phyloP scores from a whole-genome alignment of 1,140 invertebrate species.

The Drosophila dunni region DNA sequence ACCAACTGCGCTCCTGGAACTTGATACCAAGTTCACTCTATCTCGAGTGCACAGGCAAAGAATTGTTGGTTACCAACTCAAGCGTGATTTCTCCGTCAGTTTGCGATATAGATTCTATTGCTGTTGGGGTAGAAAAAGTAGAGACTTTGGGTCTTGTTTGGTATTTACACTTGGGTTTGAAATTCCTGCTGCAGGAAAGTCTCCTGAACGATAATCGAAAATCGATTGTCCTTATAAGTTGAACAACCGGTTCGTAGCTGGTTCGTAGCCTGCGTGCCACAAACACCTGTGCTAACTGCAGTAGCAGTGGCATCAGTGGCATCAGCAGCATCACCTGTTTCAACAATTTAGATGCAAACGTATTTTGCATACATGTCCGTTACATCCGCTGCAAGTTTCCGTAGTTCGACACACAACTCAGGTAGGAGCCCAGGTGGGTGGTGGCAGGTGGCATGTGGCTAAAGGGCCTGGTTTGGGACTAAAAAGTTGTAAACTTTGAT shows the following conservation, averaged over 20 bases:
- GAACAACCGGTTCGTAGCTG: slow-evolving; percentile 19
- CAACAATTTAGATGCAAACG: slow-evolving; percentile 49
- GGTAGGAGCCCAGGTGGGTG: no score
- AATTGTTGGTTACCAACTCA: slow-evolving; percentile 11
- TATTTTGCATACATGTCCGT: slow-evolving; percentile 48
- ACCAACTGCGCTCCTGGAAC: no score
- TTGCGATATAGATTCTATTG: slow-evolving; percentile 20
- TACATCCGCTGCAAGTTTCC: slow-evolving; percentile 32
- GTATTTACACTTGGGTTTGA: slow-evolving; percentile 40
- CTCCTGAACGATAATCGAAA: slow-evolving; percentile 59
- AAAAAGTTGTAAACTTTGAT: slow-evolving; percentile 47
- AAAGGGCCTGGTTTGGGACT: neutral
- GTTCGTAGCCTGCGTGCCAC: neutral
- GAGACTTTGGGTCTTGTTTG: slow-evolving; percentile 2
- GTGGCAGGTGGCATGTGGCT: neutral
- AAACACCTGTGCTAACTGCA: neutral
- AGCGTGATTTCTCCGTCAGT: slow-evolving; percentile 18
- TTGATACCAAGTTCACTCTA: slow-evolving; percentile 42
- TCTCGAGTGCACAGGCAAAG: slow-evolving; percentile 46
- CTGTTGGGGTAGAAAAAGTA: neutral
- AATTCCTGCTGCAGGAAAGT: slow-evolving; percentile 30
- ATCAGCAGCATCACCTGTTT: slow-evolving; percentile 11
- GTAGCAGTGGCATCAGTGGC: slow-evolving; percentile 1
- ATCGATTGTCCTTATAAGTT: slow-evolving; percentile 61
- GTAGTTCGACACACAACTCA: slow-evolving; percentile 5